Conservation (phyloP, 2,888 invertebrate genomes). For the Sinhomidia bicolor region DNA sequence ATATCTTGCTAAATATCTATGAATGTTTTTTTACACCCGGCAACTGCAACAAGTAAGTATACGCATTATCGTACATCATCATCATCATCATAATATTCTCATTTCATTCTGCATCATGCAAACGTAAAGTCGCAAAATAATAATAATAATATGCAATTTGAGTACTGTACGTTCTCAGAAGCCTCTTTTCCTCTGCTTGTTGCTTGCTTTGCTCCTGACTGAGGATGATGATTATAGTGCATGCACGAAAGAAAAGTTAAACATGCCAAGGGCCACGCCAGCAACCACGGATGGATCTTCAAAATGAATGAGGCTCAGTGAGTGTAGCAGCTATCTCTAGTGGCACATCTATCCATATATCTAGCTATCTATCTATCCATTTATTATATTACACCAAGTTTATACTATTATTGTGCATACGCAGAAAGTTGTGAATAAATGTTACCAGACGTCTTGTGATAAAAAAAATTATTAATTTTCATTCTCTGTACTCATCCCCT, state of each 20-base stretch:
- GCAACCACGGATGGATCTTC: neutral
- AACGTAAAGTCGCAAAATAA: neutral
- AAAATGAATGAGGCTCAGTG: slow-evolving; percentile 28
- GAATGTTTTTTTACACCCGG: slow-evolving; percentile 1
- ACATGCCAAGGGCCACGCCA: slow-evolving; percentile 61
- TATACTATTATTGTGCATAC: neutral
- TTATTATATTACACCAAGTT: too few species aligned
- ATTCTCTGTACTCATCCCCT: slow-evolving; percentile 35
- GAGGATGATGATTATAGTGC: slow-evolving; percentile 52
- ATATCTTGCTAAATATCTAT: neutral
- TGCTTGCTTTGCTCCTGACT: too few species aligned
- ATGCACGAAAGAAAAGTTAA: slow-evolving; percentile 61
- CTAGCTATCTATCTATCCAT: too few species aligned
- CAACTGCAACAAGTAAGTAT: neutral
- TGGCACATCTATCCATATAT: too few species aligned
- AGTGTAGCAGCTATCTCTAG: slow-evolving; percentile 43
- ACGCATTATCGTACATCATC: neutral
- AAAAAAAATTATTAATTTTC: slow-evolving; percentile 10
- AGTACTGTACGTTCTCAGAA: slow-evolving; percentile 34
- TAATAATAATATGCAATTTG: neutral
- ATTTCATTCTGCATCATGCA: neutral
- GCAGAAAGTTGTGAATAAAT: slow-evolving; percentile 35
- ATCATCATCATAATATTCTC: neutral
- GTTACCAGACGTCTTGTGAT: slow-evolving; percentile 40
- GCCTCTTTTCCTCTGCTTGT: neutral